Conservation (phyloP, 1,140 invertebrate genomes). For the Hydropsyche tenuis region DNA sequence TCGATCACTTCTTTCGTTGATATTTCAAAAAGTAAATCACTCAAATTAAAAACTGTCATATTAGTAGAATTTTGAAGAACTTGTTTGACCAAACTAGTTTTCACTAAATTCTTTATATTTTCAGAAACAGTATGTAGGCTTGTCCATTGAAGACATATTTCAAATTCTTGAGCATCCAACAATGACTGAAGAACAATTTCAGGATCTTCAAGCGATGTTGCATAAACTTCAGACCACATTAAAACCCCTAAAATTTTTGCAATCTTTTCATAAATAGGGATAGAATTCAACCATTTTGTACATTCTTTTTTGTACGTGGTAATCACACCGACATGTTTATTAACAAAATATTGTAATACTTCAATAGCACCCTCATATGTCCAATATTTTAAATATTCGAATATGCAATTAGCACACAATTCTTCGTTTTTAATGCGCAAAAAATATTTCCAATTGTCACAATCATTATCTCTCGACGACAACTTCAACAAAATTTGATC, state of each 20-base stretch:
- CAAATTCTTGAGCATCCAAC: conserved; percentile 54
- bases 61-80: conserved; percentile 58
- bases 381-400: conserved; percentile 59
- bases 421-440: conserved; percentile 58
- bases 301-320: conserved; percentile 57
- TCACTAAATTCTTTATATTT: conserved; percentile 59
- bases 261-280: conserved; percentile 59
- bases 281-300: conserved; percentile 58
- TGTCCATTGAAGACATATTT: conserved; percentile 69
- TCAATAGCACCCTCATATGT: conserved; percentile 58
- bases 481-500: conserved; percentile 60
- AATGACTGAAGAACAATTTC: conserved; percentile 41
- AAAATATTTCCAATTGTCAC: conserved; percentile 60
- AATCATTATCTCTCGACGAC: conserved; percentile 55
- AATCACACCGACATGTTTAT: conserved; percentile 52
- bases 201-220: conserved; percentile 40
- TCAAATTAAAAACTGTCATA: conserved; percentile 54
- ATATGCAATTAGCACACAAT: conserved; percentile 55
- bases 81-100: conserved; percentile 56
- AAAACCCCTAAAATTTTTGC: conserved; percentile 26
- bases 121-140: conserved; percentile 62
- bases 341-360: conserved; percentile 57
- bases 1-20: conserved; percentile 63
- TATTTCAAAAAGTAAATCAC: conserved; percentile 61
- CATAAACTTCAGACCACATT: conserved; percentile 41